These are phyloP conservation scores for Stictonetta naevosa DNA, from an alignment of 2,113 vertebrate species.

Conservation along the genomic window DNA sequence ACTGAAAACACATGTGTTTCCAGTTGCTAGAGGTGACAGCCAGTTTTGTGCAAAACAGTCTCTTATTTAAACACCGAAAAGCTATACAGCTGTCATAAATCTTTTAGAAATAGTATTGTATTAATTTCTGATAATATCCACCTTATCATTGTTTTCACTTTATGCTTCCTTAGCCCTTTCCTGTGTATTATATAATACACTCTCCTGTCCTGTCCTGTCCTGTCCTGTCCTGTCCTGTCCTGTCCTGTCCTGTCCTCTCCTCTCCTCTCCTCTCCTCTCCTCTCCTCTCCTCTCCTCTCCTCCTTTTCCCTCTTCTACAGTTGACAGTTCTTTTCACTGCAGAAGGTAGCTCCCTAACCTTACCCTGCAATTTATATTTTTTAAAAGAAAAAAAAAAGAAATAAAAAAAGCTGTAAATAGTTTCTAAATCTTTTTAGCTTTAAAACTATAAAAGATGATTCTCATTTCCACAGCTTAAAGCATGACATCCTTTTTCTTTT, in stretches of 20 bases:
- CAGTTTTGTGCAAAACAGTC: background rate
- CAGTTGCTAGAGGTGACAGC: conserved; percentile 39
- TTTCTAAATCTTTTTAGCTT: too few species aligned
- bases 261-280: too few species aligned
- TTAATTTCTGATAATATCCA: conserved; percentile 72
- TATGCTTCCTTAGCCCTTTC: conserved; percentile 27
- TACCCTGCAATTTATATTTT: too few species aligned
- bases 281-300: too few species aligned
- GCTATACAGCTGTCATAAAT: conserved; percentile 34
- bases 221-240: too few species aligned
- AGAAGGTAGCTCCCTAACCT: too few species aligned
- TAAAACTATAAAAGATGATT: too few species aligned
- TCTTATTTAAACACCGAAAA: conserved; percentile 37
- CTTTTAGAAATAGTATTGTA: conserved; percentile 67
- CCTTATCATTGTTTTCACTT: conserved; percentile 51
- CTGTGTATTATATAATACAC: conserved; percentile 3
- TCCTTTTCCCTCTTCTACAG: background rate
- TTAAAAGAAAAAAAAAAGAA: too few species aligned
- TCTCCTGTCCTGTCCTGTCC: too few species aligned
- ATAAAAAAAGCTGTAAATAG: too few species aligned
- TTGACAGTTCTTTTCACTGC: too few species aligned
- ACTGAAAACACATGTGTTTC: conserved; percentile 53
- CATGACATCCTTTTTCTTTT: background rate
- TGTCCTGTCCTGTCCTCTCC: background rate
- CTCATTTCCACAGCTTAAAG: too few species aligned